These are phyloP conservation scores for Leptobrachium ailaonicum DNA, from an alignment of 2,113 vertebrate species.

Conservation along the genomic window DNA sequence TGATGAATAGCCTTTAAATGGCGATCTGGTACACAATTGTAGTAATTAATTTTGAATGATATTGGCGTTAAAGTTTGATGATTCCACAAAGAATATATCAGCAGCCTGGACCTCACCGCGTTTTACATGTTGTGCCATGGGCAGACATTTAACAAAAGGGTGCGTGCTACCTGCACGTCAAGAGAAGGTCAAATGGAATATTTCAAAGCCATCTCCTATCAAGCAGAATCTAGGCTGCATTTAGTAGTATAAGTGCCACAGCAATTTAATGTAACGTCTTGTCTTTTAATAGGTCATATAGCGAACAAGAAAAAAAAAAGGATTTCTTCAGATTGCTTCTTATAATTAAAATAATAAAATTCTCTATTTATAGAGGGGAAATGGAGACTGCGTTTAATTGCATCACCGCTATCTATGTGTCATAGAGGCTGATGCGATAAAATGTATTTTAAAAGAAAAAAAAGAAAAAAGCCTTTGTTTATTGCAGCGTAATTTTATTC, in stretches of 20 bases:
- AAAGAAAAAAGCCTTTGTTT: background rate
- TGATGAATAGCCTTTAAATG: constrained; percentile 50
- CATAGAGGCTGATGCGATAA: background rate
- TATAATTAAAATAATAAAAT: constrained; percentile 36
- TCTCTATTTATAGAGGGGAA: constrained; percentile 18
- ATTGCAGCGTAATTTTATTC: background rate
- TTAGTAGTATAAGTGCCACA: constrained; percentile 33
- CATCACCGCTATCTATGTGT: background rate
- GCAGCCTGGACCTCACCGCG: constrained; percentile 16
- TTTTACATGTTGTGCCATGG: constrained; percentile 36
- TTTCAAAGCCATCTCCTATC: constrained; percentile 23
- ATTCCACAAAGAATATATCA: constrained; percentile 33
- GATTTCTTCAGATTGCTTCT: background rate
- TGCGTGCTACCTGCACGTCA: constrained; percentile 34
- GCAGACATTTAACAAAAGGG: constrained; percentile 39
- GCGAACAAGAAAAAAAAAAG: background rate
- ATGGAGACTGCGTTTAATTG: constrained; percentile 23
- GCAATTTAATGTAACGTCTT: constrained; percentile 41
- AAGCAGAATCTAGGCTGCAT: constrained; percentile 35
- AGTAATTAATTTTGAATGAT: constrained; percentile 49
- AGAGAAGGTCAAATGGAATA: constrained; percentile 44
- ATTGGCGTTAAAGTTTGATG: constrained; percentile 42
- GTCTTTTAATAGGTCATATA: constrained; percentile 34
- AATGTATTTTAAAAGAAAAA: constrained; percentile 11
- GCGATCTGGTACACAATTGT: constrained; percentile 42